Base-by-base conservation (phyloP, 2,797 vertebrate species). In the Danio albolineatus region DNA sequence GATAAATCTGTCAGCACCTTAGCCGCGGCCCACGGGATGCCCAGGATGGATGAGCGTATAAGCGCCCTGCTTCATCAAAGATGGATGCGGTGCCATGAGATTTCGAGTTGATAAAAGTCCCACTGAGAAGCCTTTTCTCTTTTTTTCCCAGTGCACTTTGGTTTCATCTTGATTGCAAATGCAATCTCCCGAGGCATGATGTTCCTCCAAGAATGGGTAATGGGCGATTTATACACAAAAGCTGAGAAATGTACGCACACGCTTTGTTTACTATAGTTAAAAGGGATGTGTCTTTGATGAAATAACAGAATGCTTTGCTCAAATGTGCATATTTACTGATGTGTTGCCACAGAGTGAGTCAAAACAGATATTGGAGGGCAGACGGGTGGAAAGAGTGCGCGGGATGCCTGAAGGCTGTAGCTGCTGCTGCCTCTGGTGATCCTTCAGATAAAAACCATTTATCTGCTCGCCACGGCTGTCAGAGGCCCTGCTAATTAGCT, bases 361-460 rank as follows among this genome's bases (percentile, higher is more conserved):
- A 77, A 81, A 73, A 49, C 38, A 59, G 9, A 28, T 57, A 59
- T 17, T 48, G 43, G 14, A 39, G 17, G 49, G 21, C 19, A 61
- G 53, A 74, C 21, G 38, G 21, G 49, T 73, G 70, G 44, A 74
- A 38, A 38, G 51, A 73, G 59, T 10, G 60, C 28, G 59, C 36
- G 54, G 41, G 62, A 74, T 2, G 43, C 44, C 62, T 38, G 38
- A 66, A 70, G 70, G 54, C 43, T 39, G 44, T 19, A 54, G 64
- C 39, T 41, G 36, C 72, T 70, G 43, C 21, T 67, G 54, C 53
- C 64, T 44, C 51, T 76, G 79, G 88, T 89, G 91, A 92, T 94
- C 90, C 90, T 86, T 87, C 84, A 86, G 89, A 93, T 92, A 91
- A 93, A 89, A 91, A 87, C 89, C 91, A 92, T 93, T 92, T 91